A percentile compares a stretch with the other conserved stretches of the same genome.
Evolutionary conservation across 2,797 vertebrate genomes (phyloP).

Genomic region (Girardinus metallicus): DNA sequence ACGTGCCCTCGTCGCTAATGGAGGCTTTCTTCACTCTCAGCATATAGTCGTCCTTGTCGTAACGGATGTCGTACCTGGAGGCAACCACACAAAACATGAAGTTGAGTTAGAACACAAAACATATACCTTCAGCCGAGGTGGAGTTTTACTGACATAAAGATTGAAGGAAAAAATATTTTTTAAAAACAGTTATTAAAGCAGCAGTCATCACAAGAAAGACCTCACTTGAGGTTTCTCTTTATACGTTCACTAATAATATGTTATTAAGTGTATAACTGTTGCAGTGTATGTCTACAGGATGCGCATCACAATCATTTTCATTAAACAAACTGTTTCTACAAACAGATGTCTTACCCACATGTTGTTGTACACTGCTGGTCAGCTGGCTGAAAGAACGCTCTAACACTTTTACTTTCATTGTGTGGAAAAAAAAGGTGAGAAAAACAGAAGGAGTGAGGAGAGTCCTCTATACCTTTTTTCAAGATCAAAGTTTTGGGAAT

Average conservation of each 20-base stretch:
- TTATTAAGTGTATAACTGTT: not conserved
- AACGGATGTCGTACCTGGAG: conserved; percentile 93
- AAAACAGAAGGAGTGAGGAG: not conserved
- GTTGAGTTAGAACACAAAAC: not conserved
- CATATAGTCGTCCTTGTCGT: conserved; percentile 96
- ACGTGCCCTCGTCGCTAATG: conserved; percentile 90
- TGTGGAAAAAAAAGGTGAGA: not conserved
- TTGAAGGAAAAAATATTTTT: conserved; percentile 72
- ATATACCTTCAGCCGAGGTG: conserved; percentile 2
- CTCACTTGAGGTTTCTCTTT: not conserved
- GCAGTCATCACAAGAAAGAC: conserved; percentile 74
- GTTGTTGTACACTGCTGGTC: not conserved
- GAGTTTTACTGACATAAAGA: conserved; percentile 62
- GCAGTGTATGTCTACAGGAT: not conserved
- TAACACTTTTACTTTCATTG: not conserved
- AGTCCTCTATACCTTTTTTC: not conserved
- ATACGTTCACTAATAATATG: not conserved
- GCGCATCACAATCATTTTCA: not conserved
- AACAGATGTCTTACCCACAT: not conserved
- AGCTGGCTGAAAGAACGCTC: not conserved
- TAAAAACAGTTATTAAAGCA: conserved; percentile 61
- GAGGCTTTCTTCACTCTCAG: conserved; percentile 93
- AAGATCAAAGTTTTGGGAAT: not conserved
- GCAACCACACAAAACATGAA: conserved; percentile 22
- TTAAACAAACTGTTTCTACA: too few relatives aligned